Conservation (phyloP, 2,797 vertebrate genomes). For the Typhlichthys eigenmanni region DNA sequence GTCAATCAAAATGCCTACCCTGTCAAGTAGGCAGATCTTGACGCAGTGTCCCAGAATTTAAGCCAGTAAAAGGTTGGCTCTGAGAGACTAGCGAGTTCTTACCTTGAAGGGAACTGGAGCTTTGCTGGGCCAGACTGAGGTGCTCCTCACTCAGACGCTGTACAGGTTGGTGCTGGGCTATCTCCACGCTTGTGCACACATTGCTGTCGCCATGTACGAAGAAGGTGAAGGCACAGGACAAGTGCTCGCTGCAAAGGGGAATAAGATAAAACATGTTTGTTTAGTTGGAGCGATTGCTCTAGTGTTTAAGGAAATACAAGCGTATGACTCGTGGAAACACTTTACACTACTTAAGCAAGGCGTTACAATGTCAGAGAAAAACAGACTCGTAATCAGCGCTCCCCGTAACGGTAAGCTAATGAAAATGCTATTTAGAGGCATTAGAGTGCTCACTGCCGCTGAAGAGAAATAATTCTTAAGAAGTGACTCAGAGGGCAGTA, state of each 20-base stretch:
- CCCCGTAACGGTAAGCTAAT: slow-evolving; percentile 13
- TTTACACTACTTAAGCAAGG: neutral
- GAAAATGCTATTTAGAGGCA: slow-evolving; percentile 12
- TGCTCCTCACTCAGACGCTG: slow-evolving; percentile 96
- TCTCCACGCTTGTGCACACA: slow-evolving; percentile 97
- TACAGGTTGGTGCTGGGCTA: slow-evolving; percentile 92
- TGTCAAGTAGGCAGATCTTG: too few species aligned
- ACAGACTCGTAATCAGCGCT: neutral
- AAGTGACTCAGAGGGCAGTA: slow-evolving; percentile 7
- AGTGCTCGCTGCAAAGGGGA: slow-evolving; percentile 85
- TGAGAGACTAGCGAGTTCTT: slow-evolving; percentile 24
- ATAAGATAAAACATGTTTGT: slow-evolving; percentile 12
- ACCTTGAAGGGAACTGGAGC: slow-evolving; percentile 95
- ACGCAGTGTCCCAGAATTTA: too few species aligned
- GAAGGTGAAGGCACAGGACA: slow-evolving; percentile 98
- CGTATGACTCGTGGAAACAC: neutral
- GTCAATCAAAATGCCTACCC: too few species aligned
- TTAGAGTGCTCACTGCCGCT: slow-evolving; percentile 12
- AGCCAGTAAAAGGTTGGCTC: too few species aligned
- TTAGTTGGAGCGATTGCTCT: slow-evolving; percentile 5
- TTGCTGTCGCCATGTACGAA: slow-evolving; percentile 98
- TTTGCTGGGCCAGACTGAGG: slow-evolving; percentile 94
- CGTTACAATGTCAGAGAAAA: neutral
- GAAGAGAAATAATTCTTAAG: slow-evolving; percentile 8
- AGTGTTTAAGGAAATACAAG: too few species aligned